Evolutionary conservation across 2,888 invertebrate species (phyloP).

Genomic region (Thecophora atra): DNA sequence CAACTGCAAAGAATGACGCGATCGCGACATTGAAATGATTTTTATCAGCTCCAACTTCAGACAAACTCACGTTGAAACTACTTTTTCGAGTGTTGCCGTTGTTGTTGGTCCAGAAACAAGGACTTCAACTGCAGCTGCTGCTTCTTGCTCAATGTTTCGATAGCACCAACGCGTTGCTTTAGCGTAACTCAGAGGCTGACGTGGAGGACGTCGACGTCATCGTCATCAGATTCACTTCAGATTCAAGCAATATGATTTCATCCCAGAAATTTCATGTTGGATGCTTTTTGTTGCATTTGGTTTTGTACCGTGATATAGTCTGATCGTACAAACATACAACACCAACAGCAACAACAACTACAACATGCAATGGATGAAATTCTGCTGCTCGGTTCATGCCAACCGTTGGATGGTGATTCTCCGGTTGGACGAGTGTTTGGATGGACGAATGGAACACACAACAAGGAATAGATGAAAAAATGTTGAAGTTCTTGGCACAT

Average conservation of each 20-base stretch:
- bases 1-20: background rate
- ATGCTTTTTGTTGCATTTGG: background rate
- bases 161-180: constrained; percentile 19
- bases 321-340: too few species aligned
- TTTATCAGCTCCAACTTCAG: constrained; percentile 48
- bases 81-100: constrained; percentile 22
- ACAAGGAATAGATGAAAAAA: constrained; percentile 5
- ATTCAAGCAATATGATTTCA: constrained; percentile 34
- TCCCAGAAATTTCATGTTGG: constrained; percentile 19
- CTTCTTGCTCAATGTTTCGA: background rate
- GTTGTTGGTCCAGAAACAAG: background rate
- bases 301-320: background rate
- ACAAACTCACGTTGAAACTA: background rate
- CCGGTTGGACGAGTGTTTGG: background rate
- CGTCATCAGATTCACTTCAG: constrained; percentile 12
- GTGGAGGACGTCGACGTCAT: constrained; percentile 7
- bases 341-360: background rate
- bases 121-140: background rate
- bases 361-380: background rate
- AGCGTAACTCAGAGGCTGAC: constrained; percentile 33
- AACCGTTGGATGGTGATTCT: constrained; percentile 14
- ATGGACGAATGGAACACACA: background rate
- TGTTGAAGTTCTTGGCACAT: constrained; percentile 11
- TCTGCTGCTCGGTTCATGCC: constrained; percentile 16
- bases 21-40: constrained; percentile 20